phyloP scores from a whole-genome alignment of 2,797 vertebrate species.

The Malacoctenus gilli region DNA sequence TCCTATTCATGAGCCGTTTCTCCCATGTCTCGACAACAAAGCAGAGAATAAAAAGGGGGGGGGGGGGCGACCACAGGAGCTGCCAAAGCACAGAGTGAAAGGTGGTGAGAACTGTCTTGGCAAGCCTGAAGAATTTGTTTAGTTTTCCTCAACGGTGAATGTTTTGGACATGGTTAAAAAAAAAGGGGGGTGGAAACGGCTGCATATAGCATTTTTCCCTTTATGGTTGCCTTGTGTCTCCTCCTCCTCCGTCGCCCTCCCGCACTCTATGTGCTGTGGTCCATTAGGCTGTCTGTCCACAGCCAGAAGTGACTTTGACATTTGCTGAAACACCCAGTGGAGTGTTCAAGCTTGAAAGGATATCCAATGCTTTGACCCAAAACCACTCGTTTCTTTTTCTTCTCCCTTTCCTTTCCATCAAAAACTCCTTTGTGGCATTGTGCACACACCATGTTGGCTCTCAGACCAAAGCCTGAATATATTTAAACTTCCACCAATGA shows the following conservation, averaged over 20 bases:
- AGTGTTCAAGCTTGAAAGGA: slow-evolving; percentile 77
- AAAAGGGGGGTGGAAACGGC: slow-evolving; percentile 15
- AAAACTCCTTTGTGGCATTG: slow-evolving; percentile 73
- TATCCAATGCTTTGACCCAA: slow-evolving; percentile 77
- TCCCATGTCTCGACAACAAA: slow-evolving; percentile 68
- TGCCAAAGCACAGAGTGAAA: slow-evolving; percentile 62
- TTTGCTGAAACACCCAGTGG: slow-evolving; percentile 78
- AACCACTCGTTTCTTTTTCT: slow-evolving; percentile 67
- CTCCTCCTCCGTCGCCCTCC: slow-evolving; percentile 44
- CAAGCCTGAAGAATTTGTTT: slow-evolving; percentile 54
- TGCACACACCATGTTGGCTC: slow-evolving; percentile 62
- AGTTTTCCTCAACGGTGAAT: slow-evolving; percentile 33
- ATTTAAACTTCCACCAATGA: slow-evolving; percentile 56
- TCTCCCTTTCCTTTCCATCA: slow-evolving; percentile 67
- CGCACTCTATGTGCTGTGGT: slow-evolving; percentile 63
- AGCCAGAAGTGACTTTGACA: slow-evolving; percentile 77
- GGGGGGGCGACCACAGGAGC: slow-evolving; percentile 64
- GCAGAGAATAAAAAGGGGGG: slow-evolving; percentile 45
- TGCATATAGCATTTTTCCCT: slow-evolving; percentile 38
- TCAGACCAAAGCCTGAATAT: slow-evolving; percentile 64
- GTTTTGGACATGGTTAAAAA: slow-evolving; percentile 29
- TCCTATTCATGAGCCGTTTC: slow-evolving; percentile 64
- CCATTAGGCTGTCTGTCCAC: slow-evolving; percentile 76
- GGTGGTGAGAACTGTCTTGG: slow-evolving; percentile 56
- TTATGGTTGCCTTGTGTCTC: slow-evolving; percentile 20